These are phyloP conservation scores for Daphoenositta chrysoptera DNA, from an alignment of 2,113 vertebrate species.

Conservation along the genomic window DNA sequence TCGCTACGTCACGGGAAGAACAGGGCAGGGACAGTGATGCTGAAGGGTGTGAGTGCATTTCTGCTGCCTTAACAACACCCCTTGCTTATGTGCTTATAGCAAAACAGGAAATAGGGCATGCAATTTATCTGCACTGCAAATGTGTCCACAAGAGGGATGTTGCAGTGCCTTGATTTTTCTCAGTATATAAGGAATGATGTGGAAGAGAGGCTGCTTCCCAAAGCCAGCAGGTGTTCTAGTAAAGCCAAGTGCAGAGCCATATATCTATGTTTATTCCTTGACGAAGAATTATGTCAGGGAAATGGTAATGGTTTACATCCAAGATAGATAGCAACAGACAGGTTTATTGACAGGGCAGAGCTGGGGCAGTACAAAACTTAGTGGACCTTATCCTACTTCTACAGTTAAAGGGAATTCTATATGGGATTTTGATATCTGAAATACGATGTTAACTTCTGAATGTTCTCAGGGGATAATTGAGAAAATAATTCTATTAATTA, in stretches of 20 bases:
- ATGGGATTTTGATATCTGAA: not conserved
- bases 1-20: accelerated
- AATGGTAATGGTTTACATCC: not conserved
- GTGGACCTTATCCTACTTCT: not conserved
- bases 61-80: not conserved
- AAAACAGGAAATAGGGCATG: not conserved
- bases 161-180: not conserved
- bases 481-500: not conserved
- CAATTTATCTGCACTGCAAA: not conserved
- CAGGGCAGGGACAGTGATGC: not conserved
- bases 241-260: not conserved
- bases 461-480: not conserved
- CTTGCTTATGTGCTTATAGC: not conserved
- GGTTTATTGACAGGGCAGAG: not conserved
- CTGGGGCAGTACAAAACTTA: not conserved
- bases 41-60: not conserved
- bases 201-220: not conserved
- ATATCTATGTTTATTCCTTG: not conserved
- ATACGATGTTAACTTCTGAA: not conserved
- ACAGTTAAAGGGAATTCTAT: not conserved
- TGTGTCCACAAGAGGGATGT: not conserved
- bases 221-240: not conserved
- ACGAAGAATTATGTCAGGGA: not conserved
- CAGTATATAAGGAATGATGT: not conserved
- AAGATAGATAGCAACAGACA: not conserved